Evolutionary conservation across 2,113 vertebrate species (phyloP), one percentile per base, ranked within the genome.

Genomic region (Caranx ignobilis): DNA sequence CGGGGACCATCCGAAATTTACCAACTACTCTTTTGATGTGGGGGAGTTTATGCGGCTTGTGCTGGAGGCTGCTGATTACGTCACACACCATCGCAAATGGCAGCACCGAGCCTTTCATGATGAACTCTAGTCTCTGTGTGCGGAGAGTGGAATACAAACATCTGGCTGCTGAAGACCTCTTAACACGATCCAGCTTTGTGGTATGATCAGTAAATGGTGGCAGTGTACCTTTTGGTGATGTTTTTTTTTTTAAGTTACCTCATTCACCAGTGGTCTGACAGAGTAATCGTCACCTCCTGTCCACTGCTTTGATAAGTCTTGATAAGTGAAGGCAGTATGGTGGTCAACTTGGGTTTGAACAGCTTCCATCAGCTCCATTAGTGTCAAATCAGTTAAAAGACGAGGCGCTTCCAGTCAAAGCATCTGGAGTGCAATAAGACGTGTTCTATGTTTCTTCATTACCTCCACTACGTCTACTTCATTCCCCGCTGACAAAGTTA

Each of bases 1-100:
- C 11, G 97, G 97, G 75, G 97, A 97, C 41, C 98, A 99, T 80
- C 97, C 97, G 0, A 99, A 99, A 93, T 99, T 99, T 82, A 99
- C 97, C 37, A 99, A 99, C 94, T 99, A 99, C 88, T 95, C 96
- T 79, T 99, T 99, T 18, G 95, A 98, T 43, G 96, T 97, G 56
- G 94, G 94, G 86, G 98, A 99, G 93, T 99, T 99, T 85, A 96
- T 99, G 96, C 94, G 92, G 31, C 94, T 99, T 7, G 97, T 99
- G 63, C 93, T 97, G 83, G 92, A 94, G 83, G 97, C 97, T 7
- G 96, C 95, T 11, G 94, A 96, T 83, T 94, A 96, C 0, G 95
- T 99, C 76, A 94, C 88, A 9, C 92, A 85, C 39, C 98, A 99
- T 89, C 95, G 95, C 2, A 95, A 95, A 89, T 98, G 98, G 98